Percentiles rank a stretch among this genome's conserved stretches.
Evolutionary conservation across 2,797 vertebrate species (phyloP).

Genomic region (Anabas testudineus): DNA sequence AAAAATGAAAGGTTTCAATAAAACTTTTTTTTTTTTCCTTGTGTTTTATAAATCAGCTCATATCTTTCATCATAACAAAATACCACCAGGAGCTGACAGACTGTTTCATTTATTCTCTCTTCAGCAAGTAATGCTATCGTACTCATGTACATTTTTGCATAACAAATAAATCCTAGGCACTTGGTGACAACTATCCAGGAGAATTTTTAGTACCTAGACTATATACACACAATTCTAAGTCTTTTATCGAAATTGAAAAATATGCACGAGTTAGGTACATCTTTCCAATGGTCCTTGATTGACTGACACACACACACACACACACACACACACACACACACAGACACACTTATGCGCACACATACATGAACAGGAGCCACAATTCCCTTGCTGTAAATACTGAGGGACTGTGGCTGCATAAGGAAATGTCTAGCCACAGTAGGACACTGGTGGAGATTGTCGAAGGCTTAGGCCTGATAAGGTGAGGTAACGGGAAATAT

Average conservation of each 20-base stretch:
- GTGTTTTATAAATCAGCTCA: conserved; percentile 25
- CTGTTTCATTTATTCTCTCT: conserved; percentile 60
- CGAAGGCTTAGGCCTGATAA: conserved; percentile 65
- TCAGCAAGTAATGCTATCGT: conserved; percentile 67
- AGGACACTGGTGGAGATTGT: conserved; percentile 76
- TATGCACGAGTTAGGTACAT: conserved; percentile 41
- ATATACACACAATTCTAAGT: conserved; percentile 72
- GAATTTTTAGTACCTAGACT: conserved; percentile 72
- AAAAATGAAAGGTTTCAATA: conserved; percentile 54
- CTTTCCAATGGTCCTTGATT: conserved; percentile 43
- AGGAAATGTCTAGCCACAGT: conserved; percentile 59
- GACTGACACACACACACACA: conserved; percentile 2
- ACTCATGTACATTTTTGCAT: conserved; percentile 67
- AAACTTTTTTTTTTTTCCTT: conserved; percentile 23
- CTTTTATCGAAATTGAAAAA: conserved; percentile 48
- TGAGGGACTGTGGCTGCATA: conserved; percentile 51
- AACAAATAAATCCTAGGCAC: conserved; percentile 73
- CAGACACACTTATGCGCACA: neutral
- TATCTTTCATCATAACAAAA: conserved; percentile 54
- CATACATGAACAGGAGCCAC: conserved; percentile 17
- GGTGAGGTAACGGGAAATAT: conserved; percentile 74
- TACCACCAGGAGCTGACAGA: conserved; percentile 43
- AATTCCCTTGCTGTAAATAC: conserved; percentile 53
- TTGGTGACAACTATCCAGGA: conserved; percentile 73
- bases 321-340: conserved; percentile 13